Conservation (phyloP, 1,140 invertebrate genomes). For the Cherax destructor region DNA sequence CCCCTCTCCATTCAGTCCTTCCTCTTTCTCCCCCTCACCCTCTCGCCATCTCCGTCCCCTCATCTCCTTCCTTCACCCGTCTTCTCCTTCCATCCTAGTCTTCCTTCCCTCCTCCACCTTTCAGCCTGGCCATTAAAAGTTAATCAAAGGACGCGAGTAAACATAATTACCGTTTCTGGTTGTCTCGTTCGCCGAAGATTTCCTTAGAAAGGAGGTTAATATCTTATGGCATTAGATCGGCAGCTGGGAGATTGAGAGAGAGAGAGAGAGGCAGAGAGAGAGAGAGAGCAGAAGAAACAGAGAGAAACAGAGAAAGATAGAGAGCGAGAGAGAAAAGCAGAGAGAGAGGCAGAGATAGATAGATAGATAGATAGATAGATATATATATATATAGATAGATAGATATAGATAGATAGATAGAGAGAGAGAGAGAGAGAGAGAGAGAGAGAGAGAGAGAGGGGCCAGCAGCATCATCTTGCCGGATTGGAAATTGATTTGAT, state of each 20-base stretch:
- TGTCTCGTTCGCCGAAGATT: constrained; percentile 27
- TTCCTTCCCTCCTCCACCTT: background rate
- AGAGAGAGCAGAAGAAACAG: background rate
- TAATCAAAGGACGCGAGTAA: constrained; percentile 38
- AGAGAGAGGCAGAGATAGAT: background rate
- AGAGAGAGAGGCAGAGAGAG: constrained; percentile 5
- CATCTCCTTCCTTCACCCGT: background rate
- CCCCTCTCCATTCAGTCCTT: background rate
- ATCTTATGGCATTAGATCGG: constrained; percentile 18
- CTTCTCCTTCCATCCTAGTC: background rate
- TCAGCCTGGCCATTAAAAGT: constrained; percentile 22
- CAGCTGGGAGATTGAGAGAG: background rate
- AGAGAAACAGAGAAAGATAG: too few species aligned
- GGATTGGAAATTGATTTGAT: constrained; percentile 31
- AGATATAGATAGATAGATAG: constrained; percentile 4
- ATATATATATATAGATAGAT: too few species aligned
- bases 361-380: too few species aligned
- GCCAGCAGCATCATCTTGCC: background rate
- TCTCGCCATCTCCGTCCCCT: background rate
- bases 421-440: constrained; percentile 20
- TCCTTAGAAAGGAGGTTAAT: constrained; percentile 16
- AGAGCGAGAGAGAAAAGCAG: too few species aligned
- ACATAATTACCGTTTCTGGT: constrained; percentile 44
- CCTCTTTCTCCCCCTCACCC: background rate
- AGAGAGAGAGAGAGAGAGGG: background rate